Conservation (phyloP, 2,113 vertebrate species). For the Mohoua ochrocephala region DNA sequence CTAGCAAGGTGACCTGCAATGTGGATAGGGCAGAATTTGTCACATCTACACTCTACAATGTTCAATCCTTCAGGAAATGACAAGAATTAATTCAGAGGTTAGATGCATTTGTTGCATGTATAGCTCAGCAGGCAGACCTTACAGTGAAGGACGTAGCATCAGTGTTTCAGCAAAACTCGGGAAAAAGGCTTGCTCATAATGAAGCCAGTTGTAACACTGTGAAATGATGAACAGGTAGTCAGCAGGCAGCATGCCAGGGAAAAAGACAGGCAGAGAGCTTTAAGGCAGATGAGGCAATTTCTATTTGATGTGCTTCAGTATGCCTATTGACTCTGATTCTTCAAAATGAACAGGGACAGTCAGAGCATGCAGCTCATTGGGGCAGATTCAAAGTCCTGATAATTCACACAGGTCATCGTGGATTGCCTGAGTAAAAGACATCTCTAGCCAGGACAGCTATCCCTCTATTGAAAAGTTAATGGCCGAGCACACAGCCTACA, state of each 20-base stretch:
- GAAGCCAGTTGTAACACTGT: not conserved
- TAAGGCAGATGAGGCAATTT: not conserved
- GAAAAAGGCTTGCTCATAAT: not conserved
- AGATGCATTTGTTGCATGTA: not conserved
- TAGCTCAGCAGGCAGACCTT: not conserved
- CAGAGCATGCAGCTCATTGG: not conserved
- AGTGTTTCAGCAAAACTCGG: not conserved
- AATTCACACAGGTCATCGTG: not conserved
- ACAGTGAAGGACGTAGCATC: not conserved
- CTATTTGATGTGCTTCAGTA: not conserved
- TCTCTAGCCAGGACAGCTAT: not conserved
- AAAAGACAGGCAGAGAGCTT: not conserved
- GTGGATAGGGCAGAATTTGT: not conserved
- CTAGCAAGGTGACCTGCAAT: not conserved
- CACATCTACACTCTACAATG: not conserved
- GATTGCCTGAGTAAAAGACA: not conserved
- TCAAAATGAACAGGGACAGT: not conserved
- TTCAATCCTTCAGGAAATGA: not conserved
- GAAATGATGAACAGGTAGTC: not conserved
- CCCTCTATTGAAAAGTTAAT: not conserved
- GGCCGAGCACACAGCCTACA: fast-evolving
- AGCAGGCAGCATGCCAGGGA: not conserved
- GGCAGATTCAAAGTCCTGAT: not conserved
- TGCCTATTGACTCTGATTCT: not conserved
- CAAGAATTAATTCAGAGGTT: not conserved